Base-by-base conservation (phyloP, 2,888 invertebrate species). In the Caenorhabditis auriculariae region DNA sequence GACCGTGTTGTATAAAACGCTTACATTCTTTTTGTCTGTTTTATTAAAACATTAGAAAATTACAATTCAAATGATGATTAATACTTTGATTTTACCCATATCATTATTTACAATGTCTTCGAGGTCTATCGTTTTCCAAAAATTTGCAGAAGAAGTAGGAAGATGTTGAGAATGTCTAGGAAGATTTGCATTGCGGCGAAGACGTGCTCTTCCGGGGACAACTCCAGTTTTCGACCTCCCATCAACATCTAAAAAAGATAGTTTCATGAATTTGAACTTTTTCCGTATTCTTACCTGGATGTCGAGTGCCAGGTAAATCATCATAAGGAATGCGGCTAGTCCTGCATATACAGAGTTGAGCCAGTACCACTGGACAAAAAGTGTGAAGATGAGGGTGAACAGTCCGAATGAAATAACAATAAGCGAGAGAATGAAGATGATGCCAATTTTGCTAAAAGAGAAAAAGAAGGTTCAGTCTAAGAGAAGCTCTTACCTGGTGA, bases 131-230 rank as follows among this genome's bases (percentile, higher is more conserved):
- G 56, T 57, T 44, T 50, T 62, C 72, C 70, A 55, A 78, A 62
- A 47, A 78, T 60, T 39, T 69, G 67, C 38, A 87, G 83, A 35
- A 87, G 54, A 60, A 86, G 85, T 75, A 86, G 81, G 82, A 87
- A 88, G 47, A 88, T 82, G 59, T 86, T 82, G 67, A 88, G 83
- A 50, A 88, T 85, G 74, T 88, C 88, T 57, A 87, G 82, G 78
- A 88, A 88, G 54, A 88, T 83, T 75, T 86, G 85, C 39, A 87
- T 83, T 0, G 87, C 86, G 4, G 86, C 88, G 60, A 84, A 86
- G 66, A 88, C 84, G 60, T 75, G 72, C 41, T 77, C 88, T 75
- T 88, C 87, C 0, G 88, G 86, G 39, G 84, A 85, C 51, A 88
- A 62, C 71, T 87, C 86, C 57, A 86, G 82, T 70, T 86, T 86